phyloP scores from a whole-genome alignment of 2,113 vertebrate genomes.

The Thalassoma bifasciatum region DNA sequence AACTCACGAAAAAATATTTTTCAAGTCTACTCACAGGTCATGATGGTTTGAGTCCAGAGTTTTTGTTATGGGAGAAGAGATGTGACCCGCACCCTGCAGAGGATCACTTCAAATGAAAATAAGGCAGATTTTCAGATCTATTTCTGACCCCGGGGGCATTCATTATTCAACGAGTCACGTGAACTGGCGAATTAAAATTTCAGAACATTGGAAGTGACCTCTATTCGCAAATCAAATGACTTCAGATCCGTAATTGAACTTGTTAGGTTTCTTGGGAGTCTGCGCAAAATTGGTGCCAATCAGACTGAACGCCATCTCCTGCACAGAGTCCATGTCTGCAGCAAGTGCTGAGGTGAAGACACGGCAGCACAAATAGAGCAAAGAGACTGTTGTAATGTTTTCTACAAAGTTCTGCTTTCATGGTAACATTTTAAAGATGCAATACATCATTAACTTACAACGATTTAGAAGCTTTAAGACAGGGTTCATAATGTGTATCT shows the following conservation, averaged over 20 bases:
- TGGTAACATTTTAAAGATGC: neutral
- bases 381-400: neutral
- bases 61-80: constrained; percentile 77
- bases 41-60: constrained; percentile 46
- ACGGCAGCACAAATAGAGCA: neutral
- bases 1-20: neutral
- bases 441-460: neutral
- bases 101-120: constrained; percentile 90
- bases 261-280: constrained; percentile 66
- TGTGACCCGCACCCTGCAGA: constrained; percentile 87
- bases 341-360: neutral
- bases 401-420: neutral
- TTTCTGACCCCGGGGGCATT: constrained; percentile 90
- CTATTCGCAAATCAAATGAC: constrained; percentile 76
- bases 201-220: constrained; percentile 85
- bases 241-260: constrained; percentile 73
- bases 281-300: constrained; percentile 70
- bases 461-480: neutral
- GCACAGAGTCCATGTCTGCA: constrained; percentile 36
- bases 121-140: constrained; percentile 88
- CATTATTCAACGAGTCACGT: constrained; percentile 98
- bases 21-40: constrained; percentile 77
- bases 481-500: neutral
- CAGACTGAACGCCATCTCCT: constrained; percentile 63
- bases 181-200: constrained; percentile 91